Evolutionary conservation across 2,113 vertebrate species (phyloP).

Genomic region (Sitta europaea): DNA sequence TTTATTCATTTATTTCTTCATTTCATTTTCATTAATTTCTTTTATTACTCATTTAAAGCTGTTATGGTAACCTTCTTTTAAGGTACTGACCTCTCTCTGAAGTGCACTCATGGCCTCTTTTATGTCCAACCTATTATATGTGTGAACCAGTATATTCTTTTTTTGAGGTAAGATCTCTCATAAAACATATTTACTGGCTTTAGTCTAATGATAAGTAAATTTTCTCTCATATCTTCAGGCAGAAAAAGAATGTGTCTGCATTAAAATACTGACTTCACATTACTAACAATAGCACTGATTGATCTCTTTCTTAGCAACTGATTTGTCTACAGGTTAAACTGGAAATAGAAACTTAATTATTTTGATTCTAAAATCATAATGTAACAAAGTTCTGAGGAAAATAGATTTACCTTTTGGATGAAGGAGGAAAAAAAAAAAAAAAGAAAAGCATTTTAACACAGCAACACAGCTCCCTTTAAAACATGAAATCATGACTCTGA

Average conservation of each 20-base stretch:
- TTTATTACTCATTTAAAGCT: background rate
- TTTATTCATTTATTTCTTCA: too few relatives aligned
- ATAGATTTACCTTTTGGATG: background rate
- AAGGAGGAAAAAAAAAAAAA: background rate
- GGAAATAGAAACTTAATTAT: background rate
- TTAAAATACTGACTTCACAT: background rate
- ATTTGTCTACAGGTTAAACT: background rate
- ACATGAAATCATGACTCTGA: background rate
- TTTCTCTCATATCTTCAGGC: background rate
- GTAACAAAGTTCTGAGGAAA: background rate
- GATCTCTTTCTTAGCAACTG: background rate
- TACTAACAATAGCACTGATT: background rate
- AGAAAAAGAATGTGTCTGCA: background rate
- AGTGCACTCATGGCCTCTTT: background rate
- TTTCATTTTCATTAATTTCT: too few relatives aligned
- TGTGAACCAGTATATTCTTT: background rate
- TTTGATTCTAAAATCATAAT: background rate
- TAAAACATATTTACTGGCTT: background rate
- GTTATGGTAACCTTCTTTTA: background rate
- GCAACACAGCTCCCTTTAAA: background rate
- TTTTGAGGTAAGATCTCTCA: background rate
- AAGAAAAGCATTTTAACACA: accelerated
- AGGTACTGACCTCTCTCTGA: background rate
- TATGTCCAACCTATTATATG: background rate
- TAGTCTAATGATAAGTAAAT: background rate